Base-by-base conservation (phyloP, 1,140 invertebrate genomes). In the Camponotus pennsylvanicus region DNA sequence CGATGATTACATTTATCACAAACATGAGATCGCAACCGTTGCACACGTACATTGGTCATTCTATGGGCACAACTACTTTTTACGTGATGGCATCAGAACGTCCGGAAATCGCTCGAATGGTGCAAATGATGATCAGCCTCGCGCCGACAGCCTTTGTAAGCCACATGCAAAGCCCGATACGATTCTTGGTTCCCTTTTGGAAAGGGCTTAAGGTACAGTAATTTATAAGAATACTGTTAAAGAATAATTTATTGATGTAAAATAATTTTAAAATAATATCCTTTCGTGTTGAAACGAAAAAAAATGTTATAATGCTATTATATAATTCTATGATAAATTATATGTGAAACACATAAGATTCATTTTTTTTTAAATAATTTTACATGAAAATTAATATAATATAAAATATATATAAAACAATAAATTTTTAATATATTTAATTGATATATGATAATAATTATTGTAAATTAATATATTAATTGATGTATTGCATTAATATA, bases 71-170 rank as follows among this genome's bases (percentile, higher is more conserved):
- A 3, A 96, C 96, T 0, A 94, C 94, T 66, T 96, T 96, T 89
- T 97, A 96, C 87, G 96, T 96, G 3, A 96, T 97, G 96, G 94
- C 96, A 85, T 95, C 95, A 7, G 91, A 95, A 77, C 93, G 93
- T 66, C 96, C 97, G 0, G 94, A 96, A 57, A 95, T 96, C 8
- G 80, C 82, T 11, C 55, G 73, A 15, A 88, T 91, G 95, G 89
- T 97, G 32, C 92, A 95, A 93, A 93, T 95, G 83, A 96, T 97
- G 95, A 95, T 96, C 67, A 96, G 95, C 82, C 93, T 99, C 61
- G 98, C 97, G 1, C 98, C 98, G 1, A 96, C 98, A 0, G 97
- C 96, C 0, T 98, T 96, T 88, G 96, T 98, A 92, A 95, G 95
- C 1, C 94, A 98, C 83, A 96, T 98, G 3, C 96, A 96, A 91